phyloP scores from a whole-genome alignment of 1,140 invertebrate genomes.

The Micrasema minimum region DNA sequence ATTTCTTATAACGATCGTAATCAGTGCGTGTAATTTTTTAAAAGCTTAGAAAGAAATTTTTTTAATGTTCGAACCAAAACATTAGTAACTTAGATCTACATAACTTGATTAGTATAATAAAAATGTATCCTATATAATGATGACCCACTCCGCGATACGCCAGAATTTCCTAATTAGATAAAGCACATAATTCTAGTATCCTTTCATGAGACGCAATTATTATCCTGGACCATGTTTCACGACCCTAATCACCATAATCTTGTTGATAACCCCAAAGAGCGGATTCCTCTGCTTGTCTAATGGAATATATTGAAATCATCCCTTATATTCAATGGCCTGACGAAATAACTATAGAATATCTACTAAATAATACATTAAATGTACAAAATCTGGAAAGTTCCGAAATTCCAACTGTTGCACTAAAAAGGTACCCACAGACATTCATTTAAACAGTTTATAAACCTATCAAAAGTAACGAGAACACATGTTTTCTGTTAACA shows the following conservation, averaged over 20 bases:
- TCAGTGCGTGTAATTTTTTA: no score
- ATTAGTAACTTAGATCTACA: no score
- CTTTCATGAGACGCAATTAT: slow-evolving; percentile 25
- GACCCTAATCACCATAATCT: slow-evolving; percentile 38
- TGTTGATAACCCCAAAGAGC: slow-evolving; percentile 30
- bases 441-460: no score
- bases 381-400: not conserved
- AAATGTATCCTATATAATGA: no score
- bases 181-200: slow-evolving; percentile 11
- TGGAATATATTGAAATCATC: slow-evolving; percentile 42
- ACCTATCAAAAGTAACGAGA: no score
- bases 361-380: slow-evolving; percentile 25
- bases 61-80: no score
- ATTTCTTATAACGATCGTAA: no score
- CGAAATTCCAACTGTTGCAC: slow-evolving; percentile 13
- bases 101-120: no score
- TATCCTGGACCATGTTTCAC: slow-evolving; percentile 30
- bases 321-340: slow-evolving; percentile 32
- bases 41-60: no score
- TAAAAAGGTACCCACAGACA: not conserved
- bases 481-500: no score
- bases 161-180: slow-evolving; percentile 19
- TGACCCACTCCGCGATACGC: not conserved
- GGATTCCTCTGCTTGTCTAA: slow-evolving; percentile 25
- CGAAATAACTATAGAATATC: slow-evolving; percentile 14